Percentiles rank a stretch among this genome's conserved stretches.
Conservation (phyloP, 2,888 invertebrate species). For the Lamellibrachia columna region DNA sequence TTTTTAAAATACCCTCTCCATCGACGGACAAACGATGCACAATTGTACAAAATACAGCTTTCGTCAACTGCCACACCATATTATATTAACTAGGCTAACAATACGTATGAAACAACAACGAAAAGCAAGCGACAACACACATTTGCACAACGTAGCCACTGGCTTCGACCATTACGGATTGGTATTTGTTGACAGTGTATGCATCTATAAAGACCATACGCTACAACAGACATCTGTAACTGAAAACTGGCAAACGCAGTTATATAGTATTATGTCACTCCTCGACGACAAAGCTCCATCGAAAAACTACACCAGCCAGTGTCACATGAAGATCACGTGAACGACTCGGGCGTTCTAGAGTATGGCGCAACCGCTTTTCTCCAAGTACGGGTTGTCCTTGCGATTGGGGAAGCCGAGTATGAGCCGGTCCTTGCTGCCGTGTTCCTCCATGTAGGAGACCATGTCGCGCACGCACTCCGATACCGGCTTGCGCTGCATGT, state of each 20-base stretch:
- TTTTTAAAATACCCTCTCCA: neutral
- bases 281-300: neutral
- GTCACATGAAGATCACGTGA: neutral
- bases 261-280: neutral
- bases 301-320: neutral
- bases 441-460: conserved; percentile 44
- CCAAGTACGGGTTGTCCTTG: conserved; percentile 46
- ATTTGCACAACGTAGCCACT: neutral
- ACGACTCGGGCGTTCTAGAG: conserved; percentile 24
- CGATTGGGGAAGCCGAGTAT: conserved; percentile 42
- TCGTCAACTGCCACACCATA: neutral
- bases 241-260: neutral
- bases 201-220: neutral
- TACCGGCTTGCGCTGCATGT: conserved; percentile 41
- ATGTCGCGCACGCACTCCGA: conserved; percentile 45
- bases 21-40: neutral
- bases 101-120: neutral
- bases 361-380: conserved; percentile 43
- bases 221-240: neutral
- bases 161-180: neutral
- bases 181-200: neutral
- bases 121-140: neutral
- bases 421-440: conserved; percentile 41
- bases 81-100: neutral
- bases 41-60: neutral